These are phyloP conservation scores for Piaya cayana DNA, from an alignment of 2,113 vertebrate genomes.

Conservation along the genomic window DNA sequence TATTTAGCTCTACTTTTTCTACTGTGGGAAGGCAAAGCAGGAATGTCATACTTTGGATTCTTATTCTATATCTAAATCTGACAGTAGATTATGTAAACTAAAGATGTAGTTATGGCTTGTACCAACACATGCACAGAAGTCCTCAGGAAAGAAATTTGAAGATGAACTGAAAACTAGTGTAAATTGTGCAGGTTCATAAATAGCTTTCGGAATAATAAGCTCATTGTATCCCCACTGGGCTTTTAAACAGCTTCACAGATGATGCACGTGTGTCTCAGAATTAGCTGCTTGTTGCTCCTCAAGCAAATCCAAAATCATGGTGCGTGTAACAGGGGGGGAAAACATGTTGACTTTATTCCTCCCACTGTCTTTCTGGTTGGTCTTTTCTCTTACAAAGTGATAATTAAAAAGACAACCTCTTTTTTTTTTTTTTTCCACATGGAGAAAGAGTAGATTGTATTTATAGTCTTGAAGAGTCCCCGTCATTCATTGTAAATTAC, in stretches of 20 bases:
- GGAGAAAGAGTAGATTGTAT: conserved; percentile 32
- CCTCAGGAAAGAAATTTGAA: neutral
- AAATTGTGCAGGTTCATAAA: neutral
- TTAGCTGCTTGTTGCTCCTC: neutral
- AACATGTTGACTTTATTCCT: neutral
- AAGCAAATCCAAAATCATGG: neutral
- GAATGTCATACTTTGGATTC: neutral
- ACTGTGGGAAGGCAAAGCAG: neutral
- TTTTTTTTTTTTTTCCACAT: neutral
- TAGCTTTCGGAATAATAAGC: neutral
- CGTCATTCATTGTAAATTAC: conserved; percentile 51
- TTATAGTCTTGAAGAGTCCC: conserved; percentile 42
- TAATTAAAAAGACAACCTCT: conserved; percentile 49
- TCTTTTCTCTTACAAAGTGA: conserved; percentile 39
- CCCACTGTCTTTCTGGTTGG: conserved; percentile 22
- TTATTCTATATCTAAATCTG: neutral
- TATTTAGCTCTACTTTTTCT: neutral
- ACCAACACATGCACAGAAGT: neutral
- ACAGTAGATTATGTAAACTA: neutral
- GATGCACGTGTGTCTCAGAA: neutral
- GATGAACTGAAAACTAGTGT: neutral
- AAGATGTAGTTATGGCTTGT: neutral
- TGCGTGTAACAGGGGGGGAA: neutral
- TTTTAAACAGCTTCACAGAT: neutral
- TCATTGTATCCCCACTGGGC: neutral